These are phyloP conservation scores for Lonchura striata DNA, from an alignment of 2,113 vertebrate genomes.

Conservation along the genomic window DNA sequence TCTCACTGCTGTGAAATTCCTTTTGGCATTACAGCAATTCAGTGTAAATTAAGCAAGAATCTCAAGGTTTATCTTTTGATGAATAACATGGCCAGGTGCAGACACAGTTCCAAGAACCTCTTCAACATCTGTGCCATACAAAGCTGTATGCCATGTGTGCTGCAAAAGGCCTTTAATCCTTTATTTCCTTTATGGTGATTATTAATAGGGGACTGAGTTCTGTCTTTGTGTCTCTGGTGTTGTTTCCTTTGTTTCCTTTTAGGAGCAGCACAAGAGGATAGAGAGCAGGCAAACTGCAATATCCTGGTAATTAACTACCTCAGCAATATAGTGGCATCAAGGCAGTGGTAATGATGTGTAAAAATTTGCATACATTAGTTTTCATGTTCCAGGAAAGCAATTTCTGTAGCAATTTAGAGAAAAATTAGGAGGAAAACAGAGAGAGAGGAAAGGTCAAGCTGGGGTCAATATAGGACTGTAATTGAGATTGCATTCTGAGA, in stretches of 20 bases:
- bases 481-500: neutral
- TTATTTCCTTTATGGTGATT: slow-evolving; percentile 50
- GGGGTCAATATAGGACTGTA: neutral
- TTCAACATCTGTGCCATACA: slow-evolving; percentile 1
- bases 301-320: slow-evolving; percentile 59
- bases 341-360: neutral
- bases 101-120: neutral
- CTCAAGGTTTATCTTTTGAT: slow-evolving; percentile 21
- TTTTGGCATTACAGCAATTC: neutral
- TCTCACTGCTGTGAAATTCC: neutral
- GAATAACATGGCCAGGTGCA: neutral
- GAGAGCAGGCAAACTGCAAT: slow-evolving; percentile 49
- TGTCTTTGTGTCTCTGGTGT: slow-evolving; percentile 36
- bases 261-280: slow-evolving; percentile 15
- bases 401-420: slow-evolving; percentile 26
- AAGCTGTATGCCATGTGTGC: neutral
- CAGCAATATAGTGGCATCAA: slow-evolving; percentile 5
- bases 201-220: slow-evolving; percentile 41
- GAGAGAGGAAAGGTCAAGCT: neutral
- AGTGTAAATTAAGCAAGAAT: neutral
- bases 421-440: neutral
- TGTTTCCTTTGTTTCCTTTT: slow-evolving; percentile 56
- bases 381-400: slow-evolving; percentile 25
- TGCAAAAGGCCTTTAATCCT: slow-evolving; percentile 32
- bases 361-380: slow-evolving; percentile 63